These are phyloP conservation scores for Cantharis rufa DNA, from an alignment of 2,888 invertebrate genomes.

Conservation along the genomic window DNA sequence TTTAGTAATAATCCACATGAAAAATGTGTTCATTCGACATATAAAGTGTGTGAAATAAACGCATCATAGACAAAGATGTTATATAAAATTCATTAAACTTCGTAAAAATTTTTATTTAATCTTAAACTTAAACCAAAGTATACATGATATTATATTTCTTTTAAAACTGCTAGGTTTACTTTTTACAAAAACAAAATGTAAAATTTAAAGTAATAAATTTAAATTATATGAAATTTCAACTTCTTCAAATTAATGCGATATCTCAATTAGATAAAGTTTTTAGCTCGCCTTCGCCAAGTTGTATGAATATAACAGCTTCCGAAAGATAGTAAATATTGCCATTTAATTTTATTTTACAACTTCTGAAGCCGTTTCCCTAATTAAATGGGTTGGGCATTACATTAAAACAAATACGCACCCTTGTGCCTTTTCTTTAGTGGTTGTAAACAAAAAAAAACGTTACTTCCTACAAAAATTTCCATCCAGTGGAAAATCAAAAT, in stretches of 20 bases:
- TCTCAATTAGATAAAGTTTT: background rate
- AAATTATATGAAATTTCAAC: background rate
- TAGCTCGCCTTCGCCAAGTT: background rate
- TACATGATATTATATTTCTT: background rate
- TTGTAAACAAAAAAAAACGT: background rate
- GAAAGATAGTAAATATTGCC: slow-evolving; percentile 2
- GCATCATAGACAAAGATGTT: too few species aligned
- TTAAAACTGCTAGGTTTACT: background rate
- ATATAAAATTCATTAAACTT: background rate
- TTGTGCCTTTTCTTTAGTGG: background rate
- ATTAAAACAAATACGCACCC: slow-evolving; percentile 8
- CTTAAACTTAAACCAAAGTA: background rate
- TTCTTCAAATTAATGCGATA: background rate
- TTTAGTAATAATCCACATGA: background rate
- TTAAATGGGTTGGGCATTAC: slow-evolving; percentile 6
- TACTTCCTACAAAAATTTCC: background rate
- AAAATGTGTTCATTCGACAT: background rate
- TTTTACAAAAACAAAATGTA: background rate
- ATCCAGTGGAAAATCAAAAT: background rate
- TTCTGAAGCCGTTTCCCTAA: slow-evolving; percentile 5
- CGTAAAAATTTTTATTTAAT: too few species aligned
- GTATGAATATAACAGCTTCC: background rate
- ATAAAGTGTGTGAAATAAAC: background rate
- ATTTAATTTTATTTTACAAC: background rate
- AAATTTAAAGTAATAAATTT: background rate